Conservation (phyloP, 2,888 invertebrate species). For the Allolobophora icterica region DNA sequence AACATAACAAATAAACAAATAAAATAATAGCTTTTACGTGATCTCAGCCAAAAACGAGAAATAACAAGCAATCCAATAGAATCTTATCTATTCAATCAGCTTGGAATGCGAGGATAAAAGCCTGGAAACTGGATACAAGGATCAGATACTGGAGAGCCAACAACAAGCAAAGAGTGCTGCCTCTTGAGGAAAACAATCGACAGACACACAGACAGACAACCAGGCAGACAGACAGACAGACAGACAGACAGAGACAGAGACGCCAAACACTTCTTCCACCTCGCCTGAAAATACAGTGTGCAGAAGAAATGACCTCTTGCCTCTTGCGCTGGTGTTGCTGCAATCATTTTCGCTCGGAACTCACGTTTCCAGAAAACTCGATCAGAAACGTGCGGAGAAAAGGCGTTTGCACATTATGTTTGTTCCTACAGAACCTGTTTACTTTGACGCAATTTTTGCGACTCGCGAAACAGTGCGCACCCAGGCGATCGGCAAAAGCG, state of each 20-base stretch:
- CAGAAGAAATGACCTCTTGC: background rate
- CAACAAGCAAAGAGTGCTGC: background rate
- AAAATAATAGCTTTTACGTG: background rate
- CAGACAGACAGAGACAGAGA: background rate
- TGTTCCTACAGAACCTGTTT: background rate
- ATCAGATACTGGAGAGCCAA: background rate
- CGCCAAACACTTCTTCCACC: background rate
- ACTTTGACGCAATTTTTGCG: background rate
- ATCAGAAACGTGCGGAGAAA: background rate
- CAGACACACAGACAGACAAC: background rate
- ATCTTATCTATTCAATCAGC: background rate
- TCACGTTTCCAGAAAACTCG: background rate
- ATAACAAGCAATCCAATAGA: background rate
- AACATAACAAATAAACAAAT: background rate
- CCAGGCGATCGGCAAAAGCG: constrained; percentile 6
- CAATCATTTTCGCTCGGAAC: background rate
- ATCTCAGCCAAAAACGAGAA: background rate
- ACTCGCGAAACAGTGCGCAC: background rate
- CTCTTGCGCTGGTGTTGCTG: background rate
- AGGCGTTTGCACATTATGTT: background rate
- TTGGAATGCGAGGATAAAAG: background rate
- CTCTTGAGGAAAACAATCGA: background rate
- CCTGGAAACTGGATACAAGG: background rate
- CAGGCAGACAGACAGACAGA: background rate
- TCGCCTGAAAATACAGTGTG: background rate